These are phyloP conservation scores for Chaenodraco wilsoni DNA, from an alignment of 2,797 vertebrate genomes.

Conservation along the genomic window DNA sequence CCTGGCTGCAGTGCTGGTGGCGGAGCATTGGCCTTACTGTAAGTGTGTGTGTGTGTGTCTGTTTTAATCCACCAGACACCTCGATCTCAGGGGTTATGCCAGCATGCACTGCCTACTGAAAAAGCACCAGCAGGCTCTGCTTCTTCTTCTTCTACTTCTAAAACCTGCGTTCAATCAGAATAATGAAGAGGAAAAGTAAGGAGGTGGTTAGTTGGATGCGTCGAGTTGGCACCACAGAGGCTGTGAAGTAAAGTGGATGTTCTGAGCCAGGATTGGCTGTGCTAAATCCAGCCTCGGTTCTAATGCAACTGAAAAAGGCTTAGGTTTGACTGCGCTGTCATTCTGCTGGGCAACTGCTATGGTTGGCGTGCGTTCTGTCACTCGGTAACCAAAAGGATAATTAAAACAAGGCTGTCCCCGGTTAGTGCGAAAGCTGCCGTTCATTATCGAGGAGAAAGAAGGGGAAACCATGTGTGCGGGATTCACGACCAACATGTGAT, in stretches of 20 bases:
- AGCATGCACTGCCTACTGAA: constrained; percentile 34
- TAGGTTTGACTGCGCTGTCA: constrained; percentile 61
- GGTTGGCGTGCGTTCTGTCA: constrained; percentile 56
- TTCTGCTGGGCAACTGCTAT: constrained; percentile 60
- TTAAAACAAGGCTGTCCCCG: constrained; percentile 69
- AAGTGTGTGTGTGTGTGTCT: constrained; percentile 41
- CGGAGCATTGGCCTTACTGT: constrained; percentile 51
- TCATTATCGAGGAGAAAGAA: constrained; percentile 44
- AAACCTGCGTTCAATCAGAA: constrained; percentile 35
- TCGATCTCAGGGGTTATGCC: constrained; percentile 68
- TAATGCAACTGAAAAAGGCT: constrained; percentile 69
- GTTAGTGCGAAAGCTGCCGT: constrained; percentile 58
- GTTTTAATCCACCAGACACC: constrained; percentile 76
- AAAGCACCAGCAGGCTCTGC: constrained; percentile 36
- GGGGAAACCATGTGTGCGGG: constrained; percentile 15
- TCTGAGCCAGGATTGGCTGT: constrained; percentile 68
- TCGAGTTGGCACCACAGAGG: constrained; percentile 36
- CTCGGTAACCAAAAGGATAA: constrained; percentile 58
- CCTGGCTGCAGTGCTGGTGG: constrained; percentile 79
- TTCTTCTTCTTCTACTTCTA: constrained; percentile 1
- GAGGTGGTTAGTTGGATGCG: constrained; percentile 16
- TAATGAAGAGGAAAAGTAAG: constrained; percentile 35
- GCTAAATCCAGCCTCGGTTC: constrained; percentile 69
- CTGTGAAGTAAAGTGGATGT: constrained; percentile 68
- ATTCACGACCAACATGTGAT: constrained; percentile 23